Evolutionary conservation across 2,797 vertebrate genomes (phyloP).

Genomic region (Zenarchopterus dispar): DNA sequence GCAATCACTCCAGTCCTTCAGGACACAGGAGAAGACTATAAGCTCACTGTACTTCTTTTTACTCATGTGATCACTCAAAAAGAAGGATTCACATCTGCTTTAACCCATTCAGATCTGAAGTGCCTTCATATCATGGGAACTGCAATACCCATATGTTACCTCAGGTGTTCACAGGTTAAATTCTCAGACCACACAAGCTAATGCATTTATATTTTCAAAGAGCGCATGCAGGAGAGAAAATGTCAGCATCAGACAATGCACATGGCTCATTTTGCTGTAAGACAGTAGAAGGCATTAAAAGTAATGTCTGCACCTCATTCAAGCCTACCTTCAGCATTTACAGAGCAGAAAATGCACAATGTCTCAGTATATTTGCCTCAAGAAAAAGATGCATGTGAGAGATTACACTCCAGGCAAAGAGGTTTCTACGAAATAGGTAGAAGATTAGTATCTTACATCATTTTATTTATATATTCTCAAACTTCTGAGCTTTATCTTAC

Average conservation of each 20-base stretch:
- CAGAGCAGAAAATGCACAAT: constrained; percentile 51
- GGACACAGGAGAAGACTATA: constrained; percentile 13
- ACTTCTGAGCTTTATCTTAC: neutral
- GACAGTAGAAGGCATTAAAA: constrained; percentile 45
- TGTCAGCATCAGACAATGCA: constrained; percentile 48
- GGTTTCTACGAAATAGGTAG: constrained; percentile 32
- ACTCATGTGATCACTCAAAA: constrained; percentile 26
- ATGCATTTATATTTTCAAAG: constrained; percentile 29
- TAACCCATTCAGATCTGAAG: neutral
- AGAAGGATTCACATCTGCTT: constrained; percentile 31
- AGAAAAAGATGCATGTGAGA: constrained; percentile 24
- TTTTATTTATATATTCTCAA: constrained; percentile 26
- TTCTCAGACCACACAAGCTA: constrained; percentile 7
- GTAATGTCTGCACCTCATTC: constrained; percentile 58
- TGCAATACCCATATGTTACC: neutral
- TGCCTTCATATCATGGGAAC: neutral
- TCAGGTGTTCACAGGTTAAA: neutral
- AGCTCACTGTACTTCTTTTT: constrained; percentile 9
- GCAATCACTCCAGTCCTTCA: constrained; percentile 25
- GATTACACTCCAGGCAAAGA: constrained; percentile 21
- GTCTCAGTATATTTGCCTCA: constrained; percentile 47
- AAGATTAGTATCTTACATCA: constrained; percentile 3
- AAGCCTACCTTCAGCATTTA: constrained; percentile 80
- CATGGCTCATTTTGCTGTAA: constrained; percentile 54
- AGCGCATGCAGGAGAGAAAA: constrained; percentile 40